phyloP scores from a whole-genome alignment of 2,113 vertebrate species.

The Hippocampus comes region DNA sequence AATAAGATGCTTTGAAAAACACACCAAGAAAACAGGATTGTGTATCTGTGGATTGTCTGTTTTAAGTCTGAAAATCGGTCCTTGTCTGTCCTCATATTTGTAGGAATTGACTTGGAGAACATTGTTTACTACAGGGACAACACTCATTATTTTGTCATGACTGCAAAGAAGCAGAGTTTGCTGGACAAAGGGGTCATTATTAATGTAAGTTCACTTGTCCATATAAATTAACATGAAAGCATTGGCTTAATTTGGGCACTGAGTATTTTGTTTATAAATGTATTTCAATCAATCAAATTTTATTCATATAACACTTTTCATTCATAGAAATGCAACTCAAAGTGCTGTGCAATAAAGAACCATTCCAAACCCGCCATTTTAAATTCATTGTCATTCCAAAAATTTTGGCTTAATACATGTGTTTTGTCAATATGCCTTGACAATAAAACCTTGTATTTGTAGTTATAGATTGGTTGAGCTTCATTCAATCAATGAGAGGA shows the following conservation, averaged over 20 bases:
- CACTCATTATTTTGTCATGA: constrained; percentile 99
- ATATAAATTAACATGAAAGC: no score
- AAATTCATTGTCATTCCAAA: background rate
- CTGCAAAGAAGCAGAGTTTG: constrained; percentile 94
- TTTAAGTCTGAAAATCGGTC: background rate
- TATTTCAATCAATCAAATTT: no score
- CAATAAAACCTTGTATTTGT: background rate
- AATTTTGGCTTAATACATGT: background rate
- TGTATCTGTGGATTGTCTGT: background rate
- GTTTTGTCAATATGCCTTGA: background rate
- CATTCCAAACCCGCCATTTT: background rate
- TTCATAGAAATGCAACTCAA: no score
- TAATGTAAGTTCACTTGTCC: constrained; percentile 65
- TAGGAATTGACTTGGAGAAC: constrained; percentile 96
- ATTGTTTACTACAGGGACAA: constrained; percentile 97
- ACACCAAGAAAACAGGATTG: no score
- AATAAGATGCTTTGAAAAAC: no score
- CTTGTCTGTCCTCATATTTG: constrained; percentile 30
- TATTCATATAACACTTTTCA: background rate
- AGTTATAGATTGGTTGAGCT: background rate
- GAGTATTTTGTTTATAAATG: background rate
- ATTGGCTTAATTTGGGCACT: background rate
- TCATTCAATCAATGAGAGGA: background rate
- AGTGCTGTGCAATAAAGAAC: no score
- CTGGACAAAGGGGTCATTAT: constrained; percentile 95